Percentiles rank a stretch among this genome's conserved stretches.
Conservation (phyloP, 2,888 invertebrate genomes). For the Mamestra brassicae region DNA sequence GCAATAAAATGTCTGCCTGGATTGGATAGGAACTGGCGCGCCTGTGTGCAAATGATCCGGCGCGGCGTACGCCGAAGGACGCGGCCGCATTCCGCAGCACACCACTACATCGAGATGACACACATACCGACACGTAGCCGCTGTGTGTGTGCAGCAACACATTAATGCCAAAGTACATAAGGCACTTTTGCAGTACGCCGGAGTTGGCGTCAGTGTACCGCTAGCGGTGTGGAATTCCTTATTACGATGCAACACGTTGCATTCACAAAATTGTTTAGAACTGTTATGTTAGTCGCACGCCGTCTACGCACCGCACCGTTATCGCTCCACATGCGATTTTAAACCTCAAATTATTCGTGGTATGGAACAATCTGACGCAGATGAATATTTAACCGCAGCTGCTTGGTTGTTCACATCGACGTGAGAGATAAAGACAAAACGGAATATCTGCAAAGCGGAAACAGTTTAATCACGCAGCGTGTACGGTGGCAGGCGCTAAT, state of each 20-base stretch:
- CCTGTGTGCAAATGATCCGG: conserved; percentile 89
- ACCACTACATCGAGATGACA: conserved; percentile 85
- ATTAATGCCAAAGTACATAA: conserved; percentile 81
- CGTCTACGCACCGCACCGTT: conserved; percentile 69
- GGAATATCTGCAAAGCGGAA: conserved; percentile 79
- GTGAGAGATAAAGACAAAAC: conserved; percentile 68
- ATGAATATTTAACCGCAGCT: conserved; percentile 49
- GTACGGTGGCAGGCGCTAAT: conserved; percentile 83
- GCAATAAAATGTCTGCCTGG: conserved; percentile 81
- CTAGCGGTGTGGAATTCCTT: conserved; percentile 82
- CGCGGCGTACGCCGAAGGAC: conserved; percentile 88
- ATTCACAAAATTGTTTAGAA: conserved; percentile 76
- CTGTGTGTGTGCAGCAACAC: conserved; percentile 76
- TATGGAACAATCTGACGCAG: conserved; percentile 42
- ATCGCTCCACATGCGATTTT: conserved; percentile 62
- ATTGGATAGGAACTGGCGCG: conserved; percentile 80
- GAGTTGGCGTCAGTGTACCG: conserved; percentile 76
- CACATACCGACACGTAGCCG: conserved; percentile 84
- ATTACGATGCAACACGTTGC: conserved; percentile 81
- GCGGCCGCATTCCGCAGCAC: conserved; percentile 89
- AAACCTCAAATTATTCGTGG: conserved; percentile 49
- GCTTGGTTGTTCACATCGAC: conserved; percentile 51
- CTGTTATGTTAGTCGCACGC: conserved; percentile 68
- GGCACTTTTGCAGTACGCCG: conserved; percentile 80
- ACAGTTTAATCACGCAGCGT: conserved; percentile 86